These are phyloP conservation scores for Ophion slaviceki DNA, from an alignment of 2,888 invertebrate species.

Conservation along the genomic window DNA sequence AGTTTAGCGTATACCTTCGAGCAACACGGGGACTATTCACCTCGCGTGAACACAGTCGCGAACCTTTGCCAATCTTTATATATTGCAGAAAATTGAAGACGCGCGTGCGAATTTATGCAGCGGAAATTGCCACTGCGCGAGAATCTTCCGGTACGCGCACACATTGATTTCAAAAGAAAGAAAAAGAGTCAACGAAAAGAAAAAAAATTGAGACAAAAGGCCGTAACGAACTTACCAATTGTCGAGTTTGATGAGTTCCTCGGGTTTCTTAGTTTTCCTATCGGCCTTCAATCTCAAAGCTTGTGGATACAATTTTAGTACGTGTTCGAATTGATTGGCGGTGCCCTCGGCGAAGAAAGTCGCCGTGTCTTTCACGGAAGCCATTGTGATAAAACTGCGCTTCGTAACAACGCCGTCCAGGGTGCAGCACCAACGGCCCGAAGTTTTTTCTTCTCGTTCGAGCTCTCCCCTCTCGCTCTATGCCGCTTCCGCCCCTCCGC, in stretches of 20 bases:
- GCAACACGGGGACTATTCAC: conserved; percentile 10
- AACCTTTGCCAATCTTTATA: too few relatives aligned
- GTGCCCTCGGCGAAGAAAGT: conserved; percentile 97
- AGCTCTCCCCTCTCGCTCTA: conserved; percentile 23
- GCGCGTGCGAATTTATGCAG: too few relatives aligned
- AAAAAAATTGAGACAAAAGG: conserved; percentile 22
- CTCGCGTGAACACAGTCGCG: background rate
- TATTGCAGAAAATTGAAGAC: too few relatives aligned
- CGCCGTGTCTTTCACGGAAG: conserved; percentile 95
- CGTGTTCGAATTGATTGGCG: conserved; percentile 93
- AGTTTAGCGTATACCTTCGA: conserved; percentile 43
- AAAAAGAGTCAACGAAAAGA: conserved; percentile 1
- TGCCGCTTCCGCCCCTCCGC: conserved; percentile 8
- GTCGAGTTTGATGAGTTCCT: conserved; percentile 97
- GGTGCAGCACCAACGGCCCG: conserved; percentile 71
- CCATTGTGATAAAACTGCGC: conserved; percentile 87
- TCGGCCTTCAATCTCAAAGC: conserved; percentile 96
- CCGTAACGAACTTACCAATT: conserved; percentile 91
- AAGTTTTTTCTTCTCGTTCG: conserved; percentile 29
- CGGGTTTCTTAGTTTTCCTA: conserved; percentile 95
- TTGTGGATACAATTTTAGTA: conserved; percentile 95
- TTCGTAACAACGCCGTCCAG: conserved; percentile 74
- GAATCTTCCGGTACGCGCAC: conserved; percentile 31
- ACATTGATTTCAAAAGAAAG: conserved; percentile 21
- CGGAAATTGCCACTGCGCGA: conserved; percentile 14